Conservation (phyloP, 2,797 vertebrate species). For the Chelidonichthys spinosus region DNA sequence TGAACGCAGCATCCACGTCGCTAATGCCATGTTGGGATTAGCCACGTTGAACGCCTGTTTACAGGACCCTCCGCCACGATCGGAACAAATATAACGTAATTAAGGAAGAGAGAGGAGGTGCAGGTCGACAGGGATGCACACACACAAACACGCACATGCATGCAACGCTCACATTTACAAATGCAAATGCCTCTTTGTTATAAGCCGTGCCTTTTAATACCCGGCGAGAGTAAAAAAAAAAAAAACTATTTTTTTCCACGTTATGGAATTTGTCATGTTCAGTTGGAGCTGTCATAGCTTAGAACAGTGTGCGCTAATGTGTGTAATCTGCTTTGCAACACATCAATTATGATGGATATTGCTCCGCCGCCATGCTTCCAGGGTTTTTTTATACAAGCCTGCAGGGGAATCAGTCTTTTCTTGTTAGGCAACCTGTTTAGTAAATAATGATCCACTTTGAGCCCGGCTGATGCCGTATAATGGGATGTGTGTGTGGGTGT, state of each 20-base stretch:
- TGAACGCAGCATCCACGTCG: slow-evolving; percentile 70
- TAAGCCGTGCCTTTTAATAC: slow-evolving; percentile 78
- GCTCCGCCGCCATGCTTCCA: slow-evolving; percentile 79
- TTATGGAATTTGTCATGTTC: slow-evolving; percentile 90
- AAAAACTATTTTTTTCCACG: slow-evolving; percentile 65
- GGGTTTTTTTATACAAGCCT: slow-evolving; percentile 78
- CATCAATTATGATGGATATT: slow-evolving; percentile 91
- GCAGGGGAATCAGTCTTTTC: slow-evolving; percentile 86
- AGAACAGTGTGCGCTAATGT: slow-evolving; percentile 89
- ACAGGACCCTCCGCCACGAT: slow-evolving; percentile 81
- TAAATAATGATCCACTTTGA: slow-evolving; percentile 88
- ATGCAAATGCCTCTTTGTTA: slow-evolving; percentile 81
- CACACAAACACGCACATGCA: slow-evolving; percentile 15
- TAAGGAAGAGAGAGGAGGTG: slow-evolving; percentile 70
- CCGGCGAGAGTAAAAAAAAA: slow-evolving; percentile 70
- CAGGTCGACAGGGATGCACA: slow-evolving; percentile 51
- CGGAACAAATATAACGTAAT: slow-evolving; percentile 82
- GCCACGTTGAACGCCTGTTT: slow-evolving; percentile 81
- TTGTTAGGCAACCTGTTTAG: slow-evolving; percentile 88
- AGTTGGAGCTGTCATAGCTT: slow-evolving; percentile 87
- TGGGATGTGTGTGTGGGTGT: slow-evolving; percentile 58
- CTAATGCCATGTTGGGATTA: slow-evolving; percentile 80
- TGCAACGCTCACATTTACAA: slow-evolving; percentile 31
- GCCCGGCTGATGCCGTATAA: slow-evolving; percentile 75
- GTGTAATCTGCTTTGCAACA: slow-evolving; percentile 92